These are phyloP conservation scores for Cladorhizidae sp. DNA, from an alignment of 37 sponge, comb jelly and placozoan species.

Conservation along the genomic window DNA sequence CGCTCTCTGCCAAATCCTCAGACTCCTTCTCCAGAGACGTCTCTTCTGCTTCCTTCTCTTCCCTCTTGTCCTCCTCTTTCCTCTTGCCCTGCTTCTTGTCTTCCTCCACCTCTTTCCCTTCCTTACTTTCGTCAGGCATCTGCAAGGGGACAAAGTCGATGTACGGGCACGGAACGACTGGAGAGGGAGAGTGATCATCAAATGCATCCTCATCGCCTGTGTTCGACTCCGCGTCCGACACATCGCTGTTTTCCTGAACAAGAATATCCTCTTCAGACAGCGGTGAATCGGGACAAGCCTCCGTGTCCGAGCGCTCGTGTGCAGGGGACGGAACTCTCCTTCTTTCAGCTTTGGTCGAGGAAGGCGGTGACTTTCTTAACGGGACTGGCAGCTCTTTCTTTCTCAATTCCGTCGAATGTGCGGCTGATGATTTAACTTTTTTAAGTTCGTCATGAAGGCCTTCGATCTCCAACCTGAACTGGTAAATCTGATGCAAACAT, in stretches of 20 bases:
- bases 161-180: conserved; percentile 24
- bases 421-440: neutral
- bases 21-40: neutral
- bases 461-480: neutral
- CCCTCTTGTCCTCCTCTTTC: neutral
- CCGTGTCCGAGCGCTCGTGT: neutral
- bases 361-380: neutral
- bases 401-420: neutral
- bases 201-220: conserved; percentile 1
- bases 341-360: neutral
- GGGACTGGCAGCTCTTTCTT: neutral
- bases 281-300: neutral
- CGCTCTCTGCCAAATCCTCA: neutral
- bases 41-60: neutral
- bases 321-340: neutral
- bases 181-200: neutral
- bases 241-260: conserved; percentile 1
- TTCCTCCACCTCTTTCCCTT: neutral
- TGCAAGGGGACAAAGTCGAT: conserved; percentile 20
- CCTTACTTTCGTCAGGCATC: neutral
- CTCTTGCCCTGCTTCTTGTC: neutral
- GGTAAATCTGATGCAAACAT: neutral
- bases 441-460: neutral
- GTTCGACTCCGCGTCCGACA: neutral
- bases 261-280: conserved; percentile 3